Evolutionary conservation across 1,140 invertebrate genomes (phyloP).

Genomic region (Camponotus pennsylvanicus): DNA sequence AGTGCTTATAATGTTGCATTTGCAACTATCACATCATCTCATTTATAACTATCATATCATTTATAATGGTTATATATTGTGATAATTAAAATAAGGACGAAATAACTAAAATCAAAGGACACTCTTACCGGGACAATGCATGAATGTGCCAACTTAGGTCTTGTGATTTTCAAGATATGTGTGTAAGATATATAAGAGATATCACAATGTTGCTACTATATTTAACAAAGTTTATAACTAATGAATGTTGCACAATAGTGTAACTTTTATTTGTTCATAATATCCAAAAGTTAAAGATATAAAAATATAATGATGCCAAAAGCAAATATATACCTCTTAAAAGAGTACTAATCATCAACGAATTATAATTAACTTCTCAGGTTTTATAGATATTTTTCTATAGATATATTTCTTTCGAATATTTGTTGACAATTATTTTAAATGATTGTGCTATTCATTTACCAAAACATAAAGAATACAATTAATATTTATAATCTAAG

Average conservation of each 20-base stretch:
- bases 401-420: too few relatives aligned
- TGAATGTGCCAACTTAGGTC: neutral
- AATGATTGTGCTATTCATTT: neutral
- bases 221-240: neutral
- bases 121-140: neutral
- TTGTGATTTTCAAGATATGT: neutral
- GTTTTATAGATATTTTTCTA: too few relatives aligned
- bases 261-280: neutral
- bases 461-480: neutral
- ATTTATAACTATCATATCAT: neutral
- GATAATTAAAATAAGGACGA: neutral
- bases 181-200: neutral
- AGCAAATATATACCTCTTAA: neutral
- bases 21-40: neutral
- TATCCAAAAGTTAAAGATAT: neutral
- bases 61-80: neutral
- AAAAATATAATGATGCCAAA: neutral
- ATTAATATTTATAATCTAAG: neutral
- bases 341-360: neutral
- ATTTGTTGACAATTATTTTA: too few relatives aligned
- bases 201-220: neutral
- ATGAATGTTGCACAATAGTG: neutral
- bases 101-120: slow-evolving; percentile 1
- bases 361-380: too few relatives aligned
- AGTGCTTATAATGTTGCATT: neutral